Evolutionary conservation across 1,140 invertebrate genomes (phyloP), one percentile per base, ranked within the genome.

Genomic region (Achroia grisella): DNA sequence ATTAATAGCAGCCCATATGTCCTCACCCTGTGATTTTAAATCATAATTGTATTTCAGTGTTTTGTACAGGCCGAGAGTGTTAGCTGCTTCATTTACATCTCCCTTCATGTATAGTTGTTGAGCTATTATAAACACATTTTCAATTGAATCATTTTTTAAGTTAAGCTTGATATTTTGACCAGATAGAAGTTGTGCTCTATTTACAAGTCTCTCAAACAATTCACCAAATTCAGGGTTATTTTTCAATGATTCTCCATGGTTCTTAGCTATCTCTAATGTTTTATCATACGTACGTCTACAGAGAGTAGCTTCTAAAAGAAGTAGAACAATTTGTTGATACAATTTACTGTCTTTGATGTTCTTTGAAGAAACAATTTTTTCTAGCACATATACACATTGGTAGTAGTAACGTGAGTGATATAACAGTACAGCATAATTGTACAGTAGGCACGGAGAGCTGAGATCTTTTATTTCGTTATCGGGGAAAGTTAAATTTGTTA

Each of bases 371-470:
- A 80, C 57, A 64, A 71, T 52, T 55, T 75, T 88, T 86, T 93
- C 92, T 37, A 97, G 86, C 34, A 95, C 89, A 12, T 89, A 87
- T 10, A 94, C 75, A 4, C 95, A 92, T 43, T 91, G 88, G 34
- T 90, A 90, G 71, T 94, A 94, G 69, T 97, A 93, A 45, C 90
- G 89, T 0, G 91, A 89, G 61, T 95, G 93, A 74, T 93, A 97
- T 2, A 95, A 87, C 8, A 96, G 64, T 1, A 97, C 89, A 1
- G 95, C 94, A 65, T 95, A 93, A 74, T 96, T 97, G 70, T 93
- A 97, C 36, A 90, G 88, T 11, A 89, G 79, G 62, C 92, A 84
- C 0, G 87, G 71, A 2, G 60, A 55, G 15, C 41, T 67, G 4
- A 88, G 73, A 35, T 91, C 77, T 42, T 89, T 74, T 11, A 69